These are phyloP conservation scores for Notolepis coatsorum DNA, from an alignment of 2,797 vertebrate genomes.

Conservation along the genomic window DNA sequence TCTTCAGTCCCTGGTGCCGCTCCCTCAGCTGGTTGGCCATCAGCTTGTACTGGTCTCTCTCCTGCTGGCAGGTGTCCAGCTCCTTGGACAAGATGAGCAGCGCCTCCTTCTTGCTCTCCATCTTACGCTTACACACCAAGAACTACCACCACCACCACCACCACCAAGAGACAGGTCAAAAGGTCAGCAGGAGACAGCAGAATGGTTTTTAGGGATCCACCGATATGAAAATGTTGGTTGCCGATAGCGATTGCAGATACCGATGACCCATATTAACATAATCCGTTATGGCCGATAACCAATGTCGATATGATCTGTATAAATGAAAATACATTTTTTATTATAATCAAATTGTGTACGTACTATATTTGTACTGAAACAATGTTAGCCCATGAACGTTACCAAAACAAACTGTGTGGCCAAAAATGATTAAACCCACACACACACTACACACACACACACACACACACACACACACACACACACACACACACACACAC, in stretches of 20 bases:
- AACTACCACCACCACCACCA: constrained; percentile 43
- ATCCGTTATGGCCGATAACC: too few species aligned
- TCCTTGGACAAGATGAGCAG: constrained; percentile 96
- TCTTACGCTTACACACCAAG: constrained; percentile 93
- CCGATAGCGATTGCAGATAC: too few species aligned
- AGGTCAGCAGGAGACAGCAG: neutral
- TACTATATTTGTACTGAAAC: too few species aligned
- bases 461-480: neutral
- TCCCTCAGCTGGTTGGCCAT: constrained; percentile 98
- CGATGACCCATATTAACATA: too few species aligned
- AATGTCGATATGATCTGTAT: too few species aligned
- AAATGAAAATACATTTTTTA: too few species aligned
- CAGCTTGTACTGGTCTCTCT: constrained; percentile 95
- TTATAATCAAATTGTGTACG: too few species aligned
- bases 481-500: neutral
- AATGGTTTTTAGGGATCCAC: too few species aligned
- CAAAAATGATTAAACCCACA: neutral
- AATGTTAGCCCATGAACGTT: too few species aligned
- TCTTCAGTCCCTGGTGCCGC: constrained; percentile 93
- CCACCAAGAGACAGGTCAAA: too few species aligned
- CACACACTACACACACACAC: neutral
- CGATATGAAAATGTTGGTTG: too few species aligned
- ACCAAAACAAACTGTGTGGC: neutral
- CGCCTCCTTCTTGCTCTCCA: constrained; percentile 97
- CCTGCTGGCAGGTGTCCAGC: constrained; percentile 95